phyloP scores from a whole-genome alignment of 2,888 invertebrate genomes.

The Argyresthia albistria region DNA sequence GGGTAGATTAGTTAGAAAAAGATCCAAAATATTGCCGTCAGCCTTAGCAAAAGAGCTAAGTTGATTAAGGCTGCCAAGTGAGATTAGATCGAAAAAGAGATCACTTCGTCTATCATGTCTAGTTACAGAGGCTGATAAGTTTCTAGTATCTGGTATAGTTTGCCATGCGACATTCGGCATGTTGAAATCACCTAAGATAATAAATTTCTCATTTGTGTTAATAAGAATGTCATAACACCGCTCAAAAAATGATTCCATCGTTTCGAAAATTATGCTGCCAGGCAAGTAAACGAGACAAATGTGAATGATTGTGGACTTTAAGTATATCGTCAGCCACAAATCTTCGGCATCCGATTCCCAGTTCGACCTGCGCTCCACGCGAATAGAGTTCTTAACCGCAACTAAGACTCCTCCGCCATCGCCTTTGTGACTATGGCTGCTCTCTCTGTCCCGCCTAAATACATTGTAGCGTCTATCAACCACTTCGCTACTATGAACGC shows the following conservation, averaged over 20 bases:
- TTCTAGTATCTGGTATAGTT: no score
- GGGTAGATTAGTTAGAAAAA: not conserved
- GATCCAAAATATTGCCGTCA: not conserved
- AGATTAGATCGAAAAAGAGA: not conserved
- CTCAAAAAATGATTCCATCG: not conserved
- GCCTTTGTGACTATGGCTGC: not conserved
- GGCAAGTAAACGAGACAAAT: slow-evolving; percentile 2
- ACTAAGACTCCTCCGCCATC: slow-evolving; percentile 6
- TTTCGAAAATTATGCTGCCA: not conserved
- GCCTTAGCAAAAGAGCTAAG: not conserved
- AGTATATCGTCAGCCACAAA: not conserved
- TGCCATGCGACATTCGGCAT: not conserved
- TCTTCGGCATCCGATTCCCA: slow-evolving; percentile 1
- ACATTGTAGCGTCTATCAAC: slow-evolving; percentile 3
- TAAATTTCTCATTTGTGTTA: not conserved
- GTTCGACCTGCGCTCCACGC: not conserved
- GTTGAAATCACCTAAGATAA: slow-evolving; percentile 4
- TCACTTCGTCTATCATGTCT: not conserved
- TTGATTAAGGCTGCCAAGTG: not conserved
- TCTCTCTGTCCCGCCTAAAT: slow-evolving; percentile 1
- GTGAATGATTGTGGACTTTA: not conserved
- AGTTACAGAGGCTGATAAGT: not conserved
- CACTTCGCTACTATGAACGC: slow-evolving; percentile 1
- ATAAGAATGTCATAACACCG: not conserved
- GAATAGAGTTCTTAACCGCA: slow-evolving; percentile 1